Evolutionary conservation across 2,888 invertebrate genomes (phyloP), one percentile per base, ranked within the genome.

Genomic region (Agrochola lychnidis): DNA sequence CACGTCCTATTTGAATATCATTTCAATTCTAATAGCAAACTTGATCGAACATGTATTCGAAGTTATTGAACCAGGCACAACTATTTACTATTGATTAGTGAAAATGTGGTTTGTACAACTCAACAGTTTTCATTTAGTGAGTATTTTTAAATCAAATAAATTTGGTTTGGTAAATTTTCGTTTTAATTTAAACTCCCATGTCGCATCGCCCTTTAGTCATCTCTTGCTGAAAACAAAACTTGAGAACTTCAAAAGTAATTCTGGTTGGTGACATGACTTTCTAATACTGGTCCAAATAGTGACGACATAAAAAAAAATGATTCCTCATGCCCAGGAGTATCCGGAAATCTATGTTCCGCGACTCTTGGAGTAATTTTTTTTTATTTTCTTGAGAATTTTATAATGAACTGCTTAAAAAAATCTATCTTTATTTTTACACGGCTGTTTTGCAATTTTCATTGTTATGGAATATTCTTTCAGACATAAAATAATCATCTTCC

Each of bases 1-100:
- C 87, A 90, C 82, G 84, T 89, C 83, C 88, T 85, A 92, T 90
- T 90, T 89, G 89, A 91, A 92, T 93, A 89, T 86, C 86, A 91
- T 92, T 91, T 87, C 76, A 79, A 91, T 89, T 89, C 86, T 89
- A 88, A 90, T 88, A 84, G 80, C 80, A 88, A 87, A 89, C 81
- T 86, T 81, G 86, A 88, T 87, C 62, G 79, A 82, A 83, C 79
- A 80, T 78, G 69, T 82, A 79, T 76, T 80, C 74, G 79, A 77
- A 84, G 69, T 77, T 79, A 83, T 82, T 73, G 64, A 73, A 78
- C 77, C 73, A 61, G 42, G 14, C 68, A 59, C 22, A 77, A 73
- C 83, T 87, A 80, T 87, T 82, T 57, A 45, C 69, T 75, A 80
- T 62, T 63, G 51, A 76, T 85, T 59, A 40, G 45, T 73, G 72